Base-by-base conservation (phyloP, 2,888 invertebrate genomes). In the Thysanoteuthis rhombus region DNA sequence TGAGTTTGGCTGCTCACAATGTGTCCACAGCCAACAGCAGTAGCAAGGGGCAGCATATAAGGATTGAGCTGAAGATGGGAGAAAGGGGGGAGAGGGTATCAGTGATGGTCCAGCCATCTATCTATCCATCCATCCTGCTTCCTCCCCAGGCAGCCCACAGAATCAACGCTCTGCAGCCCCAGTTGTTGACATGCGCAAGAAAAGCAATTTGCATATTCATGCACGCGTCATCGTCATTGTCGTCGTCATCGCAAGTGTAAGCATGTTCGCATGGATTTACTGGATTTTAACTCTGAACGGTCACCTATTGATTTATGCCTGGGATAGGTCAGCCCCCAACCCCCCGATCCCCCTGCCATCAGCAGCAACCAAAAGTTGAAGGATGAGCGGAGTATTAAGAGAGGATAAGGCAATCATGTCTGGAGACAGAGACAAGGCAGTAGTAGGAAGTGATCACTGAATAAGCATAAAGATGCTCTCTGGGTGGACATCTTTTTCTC, bases 21-120 rank as follows among this genome's bases (percentile, higher is more conserved):
- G 28, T 58, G 75, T 75, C 75, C 75, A 75, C 75, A 75, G 75
- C 75, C 75, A 75, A 75, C n/a, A 75, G 75, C n/a, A 16, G 75
- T n/a, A 75, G 75, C n/a, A 75, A 75, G 75, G n/a, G 75, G 75
- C 75, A 75, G 75, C 75, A 75, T n/a, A n/a, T 75, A n/a, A n/a
- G n/a, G n/a, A 75, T 36, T 36, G n/a, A 75, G 75, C n/a, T 75
- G n/a, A 58, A n/a, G n/a, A 16, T 36, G 3, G 16, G 75, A 10
- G 16, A 19, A n/a, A 75, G 16, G 12, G n/a, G 75, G 12, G 75
- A n/a, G 75, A 0, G 32, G n/a, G 12, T n/a, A 12, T 12, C n/a
- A n/a, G 12, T n/a, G 75, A 75, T 75, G 75, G 75, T 75, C 75
- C 75, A 75, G n/a, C 75, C n/a, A 75, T 75, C n/a, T 75, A n/a